These are phyloP conservation scores for Anseranas semipalmata DNA, from an alignment of 2,113 vertebrate genomes.

Conservation along the genomic window DNA sequence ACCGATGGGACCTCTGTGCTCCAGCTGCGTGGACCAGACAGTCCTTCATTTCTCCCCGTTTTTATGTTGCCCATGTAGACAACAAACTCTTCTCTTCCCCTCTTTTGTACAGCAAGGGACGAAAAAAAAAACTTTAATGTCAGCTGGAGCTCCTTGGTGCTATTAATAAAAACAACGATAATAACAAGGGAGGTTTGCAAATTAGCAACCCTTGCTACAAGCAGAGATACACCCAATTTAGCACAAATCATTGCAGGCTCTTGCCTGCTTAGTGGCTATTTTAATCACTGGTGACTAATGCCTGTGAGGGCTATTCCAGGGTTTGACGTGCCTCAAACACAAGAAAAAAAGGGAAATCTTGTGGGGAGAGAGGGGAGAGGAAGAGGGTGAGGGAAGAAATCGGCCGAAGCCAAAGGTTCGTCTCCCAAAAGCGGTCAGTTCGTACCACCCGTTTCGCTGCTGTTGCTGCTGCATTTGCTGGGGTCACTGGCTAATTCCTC, in stretches of 20 bases:
- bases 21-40: neutral
- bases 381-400: slow-evolving; percentile 9
- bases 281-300: slow-evolving; percentile 67
- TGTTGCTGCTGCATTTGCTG: neutral
- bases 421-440: neutral
- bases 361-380: neutral
- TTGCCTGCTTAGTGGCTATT: slow-evolving; percentile 64
- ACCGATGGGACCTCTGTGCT: neutral
- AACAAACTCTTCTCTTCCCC: neutral
- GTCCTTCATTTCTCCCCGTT: neutral
- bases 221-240: slow-evolving; percentile 61
- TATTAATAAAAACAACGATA: slow-evolving; percentile 53
- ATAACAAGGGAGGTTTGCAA: slow-evolving; percentile 57
- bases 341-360: slow-evolving; percentile 51
- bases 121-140: slow-evolving; percentile 11
- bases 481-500: slow-evolving; percentile 48
- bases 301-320: slow-evolving; percentile 68
- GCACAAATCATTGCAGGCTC: slow-evolving; percentile 56
- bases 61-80: neutral
- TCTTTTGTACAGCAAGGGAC: neutral
- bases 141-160: neutral
- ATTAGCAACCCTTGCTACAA: slow-evolving; percentile 61
- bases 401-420: slow-evolving; percentile 24
- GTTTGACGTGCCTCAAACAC: slow-evolving; percentile 54
- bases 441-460: neutral